These are phyloP conservation scores for Hyperoplus immaculatus DNA, from an alignment of 2,797 vertebrate genomes.

Conservation along the genomic window DNA sequence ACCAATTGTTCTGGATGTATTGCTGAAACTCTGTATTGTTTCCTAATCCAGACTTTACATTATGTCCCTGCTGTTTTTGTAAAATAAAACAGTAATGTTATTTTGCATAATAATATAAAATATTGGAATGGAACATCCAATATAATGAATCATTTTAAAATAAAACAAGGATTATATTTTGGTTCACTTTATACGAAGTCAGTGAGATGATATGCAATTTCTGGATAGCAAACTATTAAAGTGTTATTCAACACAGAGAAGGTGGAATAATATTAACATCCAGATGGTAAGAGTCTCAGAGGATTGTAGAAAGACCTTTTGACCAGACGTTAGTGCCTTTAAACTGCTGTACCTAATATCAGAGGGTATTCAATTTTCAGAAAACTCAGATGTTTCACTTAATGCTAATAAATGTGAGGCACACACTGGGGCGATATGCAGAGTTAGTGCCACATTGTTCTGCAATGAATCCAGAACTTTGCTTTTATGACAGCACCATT, in stretches of 20 bases:
- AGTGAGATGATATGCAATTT: not conserved
- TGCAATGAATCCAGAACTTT: not conserved
- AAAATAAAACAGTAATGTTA: not conserved
- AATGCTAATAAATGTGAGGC: not conserved
- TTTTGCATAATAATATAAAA: not conserved
- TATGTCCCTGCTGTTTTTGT: not conserved
- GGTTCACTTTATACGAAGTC: not conserved
- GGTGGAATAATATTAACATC: not conserved
- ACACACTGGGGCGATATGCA: not conserved
- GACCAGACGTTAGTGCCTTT: not conserved
- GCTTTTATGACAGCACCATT: constrained; percentile 3
- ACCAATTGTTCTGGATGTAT: not conserved
- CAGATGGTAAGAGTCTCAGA: not conserved
- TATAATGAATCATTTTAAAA: not conserved
- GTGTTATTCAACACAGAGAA: not conserved
- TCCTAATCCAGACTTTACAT: not conserved
- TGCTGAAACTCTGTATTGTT: not conserved
- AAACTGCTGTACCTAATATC: not conserved
- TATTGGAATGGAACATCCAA: not conserved
- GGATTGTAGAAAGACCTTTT: not conserved
- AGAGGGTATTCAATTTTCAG: not conserved
- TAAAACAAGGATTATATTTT: not conserved
- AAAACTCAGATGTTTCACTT: not conserved
- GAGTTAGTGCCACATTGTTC: not conserved
- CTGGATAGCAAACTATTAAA: not conserved